phyloP scores from a whole-genome alignment of 35 echinoderm and acorn worm genomes.

The Ophioderma brevispina region DNA sequence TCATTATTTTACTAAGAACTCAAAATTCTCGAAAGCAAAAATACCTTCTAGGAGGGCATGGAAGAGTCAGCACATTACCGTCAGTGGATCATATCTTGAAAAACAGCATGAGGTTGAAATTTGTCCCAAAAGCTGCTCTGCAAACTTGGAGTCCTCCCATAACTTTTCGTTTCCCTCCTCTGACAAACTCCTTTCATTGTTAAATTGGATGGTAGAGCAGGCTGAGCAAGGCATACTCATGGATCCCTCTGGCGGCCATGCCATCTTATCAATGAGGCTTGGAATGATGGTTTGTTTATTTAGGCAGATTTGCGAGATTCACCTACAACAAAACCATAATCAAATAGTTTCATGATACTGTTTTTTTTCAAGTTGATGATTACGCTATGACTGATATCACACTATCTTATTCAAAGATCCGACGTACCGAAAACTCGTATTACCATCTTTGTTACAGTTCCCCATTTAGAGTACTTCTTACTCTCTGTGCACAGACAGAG shows the following conservation, averaged over 20 bases:
- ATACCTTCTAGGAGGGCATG: neutral
- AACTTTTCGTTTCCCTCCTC: conserved; percentile 97
- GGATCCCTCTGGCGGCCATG: conserved; percentile 92
- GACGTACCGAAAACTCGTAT: neutral
- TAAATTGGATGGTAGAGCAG: conserved; percentile 99
- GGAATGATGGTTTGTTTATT: conserved; percentile 99
- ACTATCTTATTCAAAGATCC: neutral
- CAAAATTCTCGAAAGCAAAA: neutral
- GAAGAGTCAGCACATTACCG: too few species aligned
- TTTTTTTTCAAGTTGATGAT: neutral
- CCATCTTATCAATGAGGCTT: conserved; percentile 76
- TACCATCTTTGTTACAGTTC: conserved; percentile 98
- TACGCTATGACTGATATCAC: too few species aligned
- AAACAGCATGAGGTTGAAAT: conserved; percentile 72
- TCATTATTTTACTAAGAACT: neutral
- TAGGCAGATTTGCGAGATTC: conserved; percentile 90
- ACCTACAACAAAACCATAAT: conserved; percentile 49
- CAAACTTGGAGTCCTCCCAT: conserved; percentile 91
- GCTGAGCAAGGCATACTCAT: conserved; percentile 99
- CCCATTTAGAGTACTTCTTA: conserved; percentile 86
- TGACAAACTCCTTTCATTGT: conserved; percentile 79
- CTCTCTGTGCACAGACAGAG: conserved; percentile 87
- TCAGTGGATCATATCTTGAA: conserved; percentile 81
- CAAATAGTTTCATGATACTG: neutral
- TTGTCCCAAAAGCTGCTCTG: conserved; percentile 78